Percentiles rank a stretch among this genome's conserved stretches.
Conservation (phyloP, 2,113 vertebrate genomes). For the Sciurus niger region DNA sequence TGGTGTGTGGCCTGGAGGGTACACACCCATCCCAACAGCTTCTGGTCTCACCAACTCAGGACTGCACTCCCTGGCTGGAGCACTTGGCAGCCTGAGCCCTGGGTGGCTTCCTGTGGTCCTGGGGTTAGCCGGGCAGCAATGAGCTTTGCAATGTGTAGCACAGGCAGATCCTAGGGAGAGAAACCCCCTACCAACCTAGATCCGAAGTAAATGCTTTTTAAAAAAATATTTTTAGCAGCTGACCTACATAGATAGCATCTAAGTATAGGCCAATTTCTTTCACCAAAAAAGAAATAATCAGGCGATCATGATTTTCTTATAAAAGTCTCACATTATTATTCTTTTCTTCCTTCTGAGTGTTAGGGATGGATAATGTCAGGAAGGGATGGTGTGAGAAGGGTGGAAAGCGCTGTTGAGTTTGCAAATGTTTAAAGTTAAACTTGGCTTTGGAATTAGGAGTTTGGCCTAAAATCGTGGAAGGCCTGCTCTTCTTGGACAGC, state of each 20-base stretch:
- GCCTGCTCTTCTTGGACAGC: accelerated
- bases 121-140: background rate
- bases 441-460: accelerated
- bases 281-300: background rate
- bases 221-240: constrained; percentile 63
- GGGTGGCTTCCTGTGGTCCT: background rate
- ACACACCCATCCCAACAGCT: background rate
- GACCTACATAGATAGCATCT: constrained; percentile 58
- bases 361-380: background rate
- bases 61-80: too few relatives aligned
- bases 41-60: background rate
- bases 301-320: background rate
- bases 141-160: background rate
- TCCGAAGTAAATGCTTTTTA: constrained; percentile 32
- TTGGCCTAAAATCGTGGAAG: background rate
- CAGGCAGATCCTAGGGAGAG: background rate
- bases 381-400: background rate
- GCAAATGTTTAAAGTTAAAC: background rate
- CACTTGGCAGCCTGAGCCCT: too few relatives aligned
- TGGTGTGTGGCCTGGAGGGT: background rate
- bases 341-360: background rate
- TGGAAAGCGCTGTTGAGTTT: accelerated
- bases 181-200: background rate
- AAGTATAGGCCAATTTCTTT: background rate
- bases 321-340: background rate